Evolutionary conservation across 2,888 invertebrate genomes (phyloP), one percentile per base, ranked within the genome.

Genomic region (Gymnoscelis rufifasciata): DNA sequence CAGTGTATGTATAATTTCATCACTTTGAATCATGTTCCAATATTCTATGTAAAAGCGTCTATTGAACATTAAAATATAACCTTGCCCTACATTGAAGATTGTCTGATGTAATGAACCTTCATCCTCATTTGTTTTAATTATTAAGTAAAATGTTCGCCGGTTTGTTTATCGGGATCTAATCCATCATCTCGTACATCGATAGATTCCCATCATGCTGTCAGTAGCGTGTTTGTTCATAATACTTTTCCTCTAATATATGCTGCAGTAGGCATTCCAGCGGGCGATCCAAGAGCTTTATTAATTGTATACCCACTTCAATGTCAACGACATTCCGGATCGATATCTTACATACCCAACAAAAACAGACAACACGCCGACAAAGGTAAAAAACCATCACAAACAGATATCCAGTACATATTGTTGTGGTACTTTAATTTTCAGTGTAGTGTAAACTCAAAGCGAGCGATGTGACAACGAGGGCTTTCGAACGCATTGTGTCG

Each of bases 221-320:
- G 54, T 56, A 54, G 56, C 58, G 52, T 50, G 50, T 52, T 56
- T 46, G 48, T 57, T 48, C 46, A 48, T 54, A 49, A 57, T 54
- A 54, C 47, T 56, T 56, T 56, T 48, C 51, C 54, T 46, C 44
- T 47, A 59, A 57, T 53, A 55, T 55, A 52, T 54, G 58, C 56
- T 54, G 60, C 60, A 58, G 48, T 53, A 49, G 66, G 74, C 72
- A 78, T 78, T 54, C 66, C 50, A 66, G 71, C 68, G 66, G 61
- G 68, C 64, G 56, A 36, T 40, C 57, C 54, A 66, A 83, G 82
- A 80, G 83, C 76, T 82, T 83, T 87, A 87, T 87, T 88, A 84
- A 84, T 83, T 83, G 78, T 79, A 72, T 74, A 84, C 86, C 84
- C 84, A 82, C 81, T 86, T 86, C 83, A 84, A 82, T 83, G 88